Evolutionary conservation across 2,888 invertebrate species (phyloP), one percentile per base, ranked within the genome.

Genomic region (Eurois occulta): DNA sequence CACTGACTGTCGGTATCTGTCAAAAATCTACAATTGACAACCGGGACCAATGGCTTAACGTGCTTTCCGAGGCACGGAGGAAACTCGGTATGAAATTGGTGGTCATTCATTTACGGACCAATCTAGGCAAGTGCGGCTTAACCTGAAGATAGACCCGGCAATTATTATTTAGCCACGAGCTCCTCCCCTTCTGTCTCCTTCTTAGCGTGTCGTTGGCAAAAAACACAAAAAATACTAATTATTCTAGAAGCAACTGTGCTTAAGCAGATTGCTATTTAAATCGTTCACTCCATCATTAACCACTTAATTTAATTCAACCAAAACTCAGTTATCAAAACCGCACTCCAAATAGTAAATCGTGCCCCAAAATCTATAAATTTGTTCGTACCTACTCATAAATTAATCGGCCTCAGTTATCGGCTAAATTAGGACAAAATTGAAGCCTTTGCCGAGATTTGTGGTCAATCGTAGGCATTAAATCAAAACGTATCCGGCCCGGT

Each of bases 391-490:
- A 77, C 38, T 65, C 69, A 80, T 85, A 81, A 88, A 88, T 87
- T 87, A 87, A 86, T 84, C 77, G 52, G 41, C 68, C 64, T 71
- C 81, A 58, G 85, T 80, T 87, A 85, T 79, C 80, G 77, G 80
- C 77, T 71, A 82, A 88, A 88, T 88, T 87, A 88, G 85, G 77
- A 70, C 77, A 67, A 77, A 86, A 86, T 86, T 77, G 84, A 81
- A 77, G 84, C 71, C 68, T 80, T 62, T 70, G 52, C 41, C 55
- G 72, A 75, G 84, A 86, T 81, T 86, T 86, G 86, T 78, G 86
- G 86, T 86, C 78, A 75, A 58, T 81, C 68, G 65, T 28, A 72
- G 62, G 83, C 80, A 80, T 86, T 87, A 87, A 88, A 88, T 88
- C 88, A 88, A 83, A 88, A 85, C 77, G 81, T 83, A 80, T 86